Conservation (phyloP, 2,113 vertebrate species). For the Accipiter cooperii region DNA sequence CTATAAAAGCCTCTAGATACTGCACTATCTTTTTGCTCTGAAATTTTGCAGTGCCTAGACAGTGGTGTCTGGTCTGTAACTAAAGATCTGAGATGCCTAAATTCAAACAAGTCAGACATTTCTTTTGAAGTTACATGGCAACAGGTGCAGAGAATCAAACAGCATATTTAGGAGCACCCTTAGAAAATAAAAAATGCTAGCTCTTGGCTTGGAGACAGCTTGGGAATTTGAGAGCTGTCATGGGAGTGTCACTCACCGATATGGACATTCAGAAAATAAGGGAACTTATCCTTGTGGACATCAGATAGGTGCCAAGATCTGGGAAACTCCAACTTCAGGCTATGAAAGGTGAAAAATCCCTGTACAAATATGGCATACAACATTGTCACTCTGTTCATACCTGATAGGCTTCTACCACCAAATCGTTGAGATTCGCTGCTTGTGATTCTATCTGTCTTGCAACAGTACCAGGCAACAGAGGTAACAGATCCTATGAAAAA, state of each 20-base stretch:
- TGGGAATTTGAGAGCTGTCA: neutral
- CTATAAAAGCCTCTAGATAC: neutral
- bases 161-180: neutral
- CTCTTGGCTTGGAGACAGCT: neutral
- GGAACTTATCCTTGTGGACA: neutral
- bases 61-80: neutral
- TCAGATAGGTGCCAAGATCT: neutral
- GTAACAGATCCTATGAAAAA: constrained; percentile 79
- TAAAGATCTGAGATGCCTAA: neutral
- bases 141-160: neutral
- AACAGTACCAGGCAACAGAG: constrained; percentile 86
- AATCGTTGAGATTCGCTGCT: constrained; percentile 90
- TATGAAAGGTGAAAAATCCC: neutral
- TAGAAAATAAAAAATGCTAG: neutral
- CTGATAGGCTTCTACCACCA: constrained; percentile 93
- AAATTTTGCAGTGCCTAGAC: neutral
- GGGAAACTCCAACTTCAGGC: neutral
- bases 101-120: neutral
- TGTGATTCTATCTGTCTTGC: constrained; percentile 89
- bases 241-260: neutral
- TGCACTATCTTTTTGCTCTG: neutral
- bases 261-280: neutral
- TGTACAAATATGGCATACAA: neutral
- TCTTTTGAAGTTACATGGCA: neutral
- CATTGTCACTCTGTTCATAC: constrained; percentile 63